Conservation (phyloP, 1,140 invertebrate genomes). For the Sinella curviseta region DNA sequence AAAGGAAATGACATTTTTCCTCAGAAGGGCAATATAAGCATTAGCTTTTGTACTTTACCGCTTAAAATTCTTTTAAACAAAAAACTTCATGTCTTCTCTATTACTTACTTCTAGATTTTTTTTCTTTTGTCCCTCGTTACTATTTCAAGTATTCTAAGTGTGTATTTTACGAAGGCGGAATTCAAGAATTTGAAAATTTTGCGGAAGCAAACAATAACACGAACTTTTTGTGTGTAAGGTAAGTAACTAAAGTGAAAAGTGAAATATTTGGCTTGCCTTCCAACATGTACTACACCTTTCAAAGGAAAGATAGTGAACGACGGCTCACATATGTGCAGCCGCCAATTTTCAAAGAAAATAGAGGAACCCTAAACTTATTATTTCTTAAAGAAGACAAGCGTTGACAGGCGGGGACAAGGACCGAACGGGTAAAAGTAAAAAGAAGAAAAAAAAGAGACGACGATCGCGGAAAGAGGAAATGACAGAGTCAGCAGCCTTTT, state of each 20-base stretch:
- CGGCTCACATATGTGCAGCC: background rate
- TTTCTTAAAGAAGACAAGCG: conserved; percentile 1
- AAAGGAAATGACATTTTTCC: too few species aligned
- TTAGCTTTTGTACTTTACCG: too few species aligned
- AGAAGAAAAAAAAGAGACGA: background rate
- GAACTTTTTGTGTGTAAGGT: background rate
- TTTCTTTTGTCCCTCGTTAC: too few species aligned
- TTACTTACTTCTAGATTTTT: too few species aligned
- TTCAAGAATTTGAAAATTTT: too few species aligned
- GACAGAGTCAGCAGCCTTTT: background rate
- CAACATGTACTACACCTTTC: background rate
- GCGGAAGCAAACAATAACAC: background rate
- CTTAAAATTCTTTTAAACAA: too few species aligned
- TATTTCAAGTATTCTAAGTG: too few species aligned
- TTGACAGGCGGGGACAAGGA: conserved; percentile 9
- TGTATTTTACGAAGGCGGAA: too few species aligned
- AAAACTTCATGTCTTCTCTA: too few species aligned
- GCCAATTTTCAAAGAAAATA: conserved; percentile 2
- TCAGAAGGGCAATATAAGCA: too few species aligned
- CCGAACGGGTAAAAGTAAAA: background rate
- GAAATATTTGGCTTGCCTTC: background rate
- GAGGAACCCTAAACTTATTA: conserved; percentile 8
- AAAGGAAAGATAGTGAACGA: background rate
- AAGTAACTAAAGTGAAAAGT: background rate
- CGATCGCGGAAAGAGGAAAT: background rate